Percentiles rank a stretch among this genome's conserved stretches.
phyloP scores from a whole-genome alignment of 2,888 invertebrate genomes.

The Drosophila mimetica region DNA sequence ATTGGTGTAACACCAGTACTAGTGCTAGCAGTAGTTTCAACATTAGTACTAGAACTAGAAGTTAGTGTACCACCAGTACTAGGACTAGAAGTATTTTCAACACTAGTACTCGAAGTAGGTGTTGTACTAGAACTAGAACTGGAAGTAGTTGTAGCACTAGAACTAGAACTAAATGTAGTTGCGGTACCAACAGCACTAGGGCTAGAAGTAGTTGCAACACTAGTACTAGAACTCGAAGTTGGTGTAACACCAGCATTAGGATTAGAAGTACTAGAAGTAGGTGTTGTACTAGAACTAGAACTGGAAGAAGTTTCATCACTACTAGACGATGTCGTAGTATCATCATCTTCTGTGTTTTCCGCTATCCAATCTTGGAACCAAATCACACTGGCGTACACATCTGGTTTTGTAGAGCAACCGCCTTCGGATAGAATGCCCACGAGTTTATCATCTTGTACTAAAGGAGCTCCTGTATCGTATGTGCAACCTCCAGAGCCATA shows the following conservation, averaged over 20 bases:
- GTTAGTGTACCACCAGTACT: not conserved
- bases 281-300: not conserved
- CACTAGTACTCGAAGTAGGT: not conserved
- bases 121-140: not conserved
- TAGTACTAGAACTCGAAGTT: too few relatives aligned
- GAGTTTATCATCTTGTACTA: slow-evolving; percentile 2
- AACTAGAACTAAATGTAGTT: not conserved
- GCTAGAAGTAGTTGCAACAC: not conserved
- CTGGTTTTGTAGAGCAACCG: slow-evolving; percentile 18
- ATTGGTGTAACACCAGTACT: not conserved
- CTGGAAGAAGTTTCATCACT: not conserved
- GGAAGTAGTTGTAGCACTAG: not conserved
- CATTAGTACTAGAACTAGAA: not conserved
- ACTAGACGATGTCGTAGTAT: not conserved
- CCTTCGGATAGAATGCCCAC: slow-evolving; percentile 28
- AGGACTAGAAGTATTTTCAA: not conserved
- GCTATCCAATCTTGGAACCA: slow-evolving; percentile 7
- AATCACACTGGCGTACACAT: slow-evolving; percentile 20
- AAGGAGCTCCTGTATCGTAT: slow-evolving; percentile 22
- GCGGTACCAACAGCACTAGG: not conserved
- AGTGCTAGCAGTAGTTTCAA: not conserved
- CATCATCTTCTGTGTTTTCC: not conserved
- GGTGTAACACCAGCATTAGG: not conserved
- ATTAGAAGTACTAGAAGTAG: too few relatives aligned
- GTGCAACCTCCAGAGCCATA: slow-evolving; percentile 14